Percentiles rank a stretch among this genome's conserved stretches.
phyloP scores from a whole-genome alignment of 2,888 invertebrate genomes.

The Eledone cirrhosa region DNA sequence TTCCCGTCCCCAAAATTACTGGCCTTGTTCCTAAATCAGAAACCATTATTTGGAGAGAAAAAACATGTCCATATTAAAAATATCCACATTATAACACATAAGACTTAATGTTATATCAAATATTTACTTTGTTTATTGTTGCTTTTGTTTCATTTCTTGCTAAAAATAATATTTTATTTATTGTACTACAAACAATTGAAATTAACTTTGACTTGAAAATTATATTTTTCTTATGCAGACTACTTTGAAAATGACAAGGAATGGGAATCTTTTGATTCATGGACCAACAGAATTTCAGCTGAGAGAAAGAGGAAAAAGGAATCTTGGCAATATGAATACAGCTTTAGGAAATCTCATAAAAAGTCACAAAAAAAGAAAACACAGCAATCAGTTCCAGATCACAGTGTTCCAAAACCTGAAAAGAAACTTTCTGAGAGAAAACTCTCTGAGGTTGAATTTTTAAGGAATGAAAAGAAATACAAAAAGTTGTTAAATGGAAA shows the following conservation, averaged over 20 bases:
- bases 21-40: no score
- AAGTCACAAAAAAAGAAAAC: not conserved
- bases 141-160: no score
- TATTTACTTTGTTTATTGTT: no score
- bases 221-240: not conserved
- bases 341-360: not conserved
- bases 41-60: no score
- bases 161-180: no score
- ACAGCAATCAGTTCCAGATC: not conserved
- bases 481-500: not conserved
- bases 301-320: constrained; percentile 14
- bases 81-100: no score
- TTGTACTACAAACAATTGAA: no score
- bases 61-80: no score
- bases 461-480: constrained; percentile 11
- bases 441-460: not conserved
- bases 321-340: not conserved
- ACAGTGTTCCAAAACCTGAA: not conserved
- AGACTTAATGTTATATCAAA: no score
- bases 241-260: not conserved
- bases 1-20: no score
- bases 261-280: not conserved
- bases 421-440: not conserved
- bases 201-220: no score
- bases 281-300: constrained; percentile 8